Conservation (phyloP, 2,888 invertebrate genomes). For the Cheilosia vulpina region DNA sequence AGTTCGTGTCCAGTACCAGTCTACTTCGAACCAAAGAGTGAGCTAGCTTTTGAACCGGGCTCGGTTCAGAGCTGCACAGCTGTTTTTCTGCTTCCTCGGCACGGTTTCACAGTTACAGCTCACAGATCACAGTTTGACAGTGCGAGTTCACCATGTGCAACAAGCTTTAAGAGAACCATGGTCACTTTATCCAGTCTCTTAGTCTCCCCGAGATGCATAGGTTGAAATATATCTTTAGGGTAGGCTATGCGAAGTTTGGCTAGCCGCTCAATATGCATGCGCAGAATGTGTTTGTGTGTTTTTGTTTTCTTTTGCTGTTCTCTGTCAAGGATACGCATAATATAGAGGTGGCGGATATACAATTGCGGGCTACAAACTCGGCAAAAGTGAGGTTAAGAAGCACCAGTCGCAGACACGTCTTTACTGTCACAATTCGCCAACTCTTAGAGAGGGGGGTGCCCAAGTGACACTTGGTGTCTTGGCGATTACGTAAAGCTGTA, state of each 20-base stretch:
- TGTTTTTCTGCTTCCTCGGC: background rate
- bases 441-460: background rate
- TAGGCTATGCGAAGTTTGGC: constrained; percentile 33
- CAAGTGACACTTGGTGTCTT: constrained; percentile 55
- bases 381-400: constrained; percentile 64
- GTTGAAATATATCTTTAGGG: constrained; percentile 21
- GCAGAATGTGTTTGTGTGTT: constrained; percentile 12
- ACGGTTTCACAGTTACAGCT: background rate
- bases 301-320: constrained; percentile 33
- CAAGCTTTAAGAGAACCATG: constrained; percentile 58
- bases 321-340: constrained; percentile 72
- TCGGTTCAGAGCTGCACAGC: background rate
- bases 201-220: background rate
- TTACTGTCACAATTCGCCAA: constrained; percentile 51
- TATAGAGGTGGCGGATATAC: constrained; percentile 40
- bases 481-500: constrained; percentile 66
- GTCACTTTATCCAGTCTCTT: background rate
- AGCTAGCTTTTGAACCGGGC: too few relatives aligned
- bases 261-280: constrained; percentile 33
- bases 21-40: too few relatives aligned
- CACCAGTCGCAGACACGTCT: constrained; percentile 55
- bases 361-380: constrained; percentile 32
- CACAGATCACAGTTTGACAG: background rate
- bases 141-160: constrained; percentile 25
- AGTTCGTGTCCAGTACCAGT: too few relatives aligned